Evolutionary conservation across 2,113 vertebrate species (phyloP).

Genomic region (Furnarius figulus): DNA sequence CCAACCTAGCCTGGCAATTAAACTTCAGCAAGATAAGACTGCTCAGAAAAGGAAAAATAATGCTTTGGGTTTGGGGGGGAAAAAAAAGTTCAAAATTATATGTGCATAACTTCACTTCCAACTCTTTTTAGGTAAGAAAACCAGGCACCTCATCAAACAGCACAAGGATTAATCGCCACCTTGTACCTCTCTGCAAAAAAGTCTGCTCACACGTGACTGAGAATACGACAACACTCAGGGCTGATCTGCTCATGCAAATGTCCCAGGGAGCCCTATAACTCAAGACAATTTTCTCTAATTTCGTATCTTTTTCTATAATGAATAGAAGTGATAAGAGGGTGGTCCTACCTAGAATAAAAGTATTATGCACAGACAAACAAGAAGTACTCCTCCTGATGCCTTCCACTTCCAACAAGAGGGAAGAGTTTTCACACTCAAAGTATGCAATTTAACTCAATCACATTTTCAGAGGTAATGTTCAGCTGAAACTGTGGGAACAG

Average conservation of each 20-base stretch:
- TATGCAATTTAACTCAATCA: background rate
- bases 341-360: background rate
- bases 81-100: background rate
- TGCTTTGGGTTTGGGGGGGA: background rate
- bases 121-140: background rate
- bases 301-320: background rate
- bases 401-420: background rate
- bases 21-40: background rate
- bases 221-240: background rate
- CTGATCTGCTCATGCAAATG: background rate
- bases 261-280: background rate
- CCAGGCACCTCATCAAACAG: background rate
- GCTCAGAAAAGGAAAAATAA: background rate
- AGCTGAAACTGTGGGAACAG: background rate
- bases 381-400: background rate
- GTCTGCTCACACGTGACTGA: background rate
- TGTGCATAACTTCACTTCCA: background rate
- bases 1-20: background rate
- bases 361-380: background rate
- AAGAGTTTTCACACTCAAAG: background rate
- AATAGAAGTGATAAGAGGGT: background rate
- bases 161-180: background rate
- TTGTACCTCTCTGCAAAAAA: background rate
- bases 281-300: background rate
- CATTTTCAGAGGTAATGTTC: background rate